Evolutionary conservation across 2,888 invertebrate genomes (phyloP), one percentile per base, ranked within the genome.

Genomic region (Drosophila basisetae): DNA sequence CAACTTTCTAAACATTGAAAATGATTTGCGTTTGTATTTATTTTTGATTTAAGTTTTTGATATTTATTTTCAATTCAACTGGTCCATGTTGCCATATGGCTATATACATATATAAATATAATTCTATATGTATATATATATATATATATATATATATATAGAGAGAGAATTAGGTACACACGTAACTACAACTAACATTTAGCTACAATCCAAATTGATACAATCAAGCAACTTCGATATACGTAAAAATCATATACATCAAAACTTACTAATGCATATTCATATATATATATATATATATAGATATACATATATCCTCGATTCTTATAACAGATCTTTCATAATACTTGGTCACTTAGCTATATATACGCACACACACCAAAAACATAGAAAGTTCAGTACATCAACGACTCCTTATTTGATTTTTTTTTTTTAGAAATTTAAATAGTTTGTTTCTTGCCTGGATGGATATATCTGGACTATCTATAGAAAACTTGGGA

Each of bases 131-230:
- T n/a, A 6, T 11, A 30, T 18, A 10, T 50, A n/a, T 18, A 22
- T 11, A 16, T 31, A 13, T 33, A 43, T 13, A 22, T n/a, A 6
- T 11, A 30, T 18, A 43, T 13, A 22, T n/a, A 6, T 11, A 30
- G 10, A 13, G 28, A 43, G 10, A 25, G 4, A n/a, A 31, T 1
- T 43, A 28, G 71, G 71, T 71, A 71, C 71, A 72, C 58, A 53
- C 28, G 58, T 53, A 49, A 63, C 49, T 71, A 68, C 69, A 43
- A 52, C 70, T 69, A 71, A 52, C 30, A 13, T n/a, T 52, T 31
- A 35, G 54, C 33, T 54, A 35, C 54, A 30, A 30, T 33, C 11
- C 31, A 5, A 18, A 13, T 10, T 22, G 5, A 61, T 50, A 50
- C 50, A 60, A 16, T 13, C 4, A 22, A 30, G 31, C 13, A 31